Percentiles rank a stretch among this genome's conserved stretches.
These are phyloP conservation scores for Clinocottus analis DNA, from an alignment of 2,113 vertebrate genomes.

Conservation along the genomic window DNA sequence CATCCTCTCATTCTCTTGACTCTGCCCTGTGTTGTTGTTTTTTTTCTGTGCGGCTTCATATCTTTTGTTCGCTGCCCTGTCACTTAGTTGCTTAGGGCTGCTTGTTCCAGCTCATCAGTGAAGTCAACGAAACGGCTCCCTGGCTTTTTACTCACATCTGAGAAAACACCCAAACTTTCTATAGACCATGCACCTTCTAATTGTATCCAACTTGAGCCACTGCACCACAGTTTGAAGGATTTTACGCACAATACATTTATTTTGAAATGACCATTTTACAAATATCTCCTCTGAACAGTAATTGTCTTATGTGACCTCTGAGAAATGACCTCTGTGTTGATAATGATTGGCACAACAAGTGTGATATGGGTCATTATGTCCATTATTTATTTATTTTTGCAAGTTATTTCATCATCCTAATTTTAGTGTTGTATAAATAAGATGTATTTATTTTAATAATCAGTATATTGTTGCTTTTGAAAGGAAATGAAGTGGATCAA, in stretches of 20 bases:
- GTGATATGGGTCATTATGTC: too few relatives aligned
- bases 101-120: conserved; percentile 58
- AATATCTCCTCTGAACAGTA: background rate
- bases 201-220: background rate
- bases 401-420: background rate
- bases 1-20: conserved; percentile 37
- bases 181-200: conserved; percentile 1
- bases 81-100: conserved; percentile 56
- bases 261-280: background rate
- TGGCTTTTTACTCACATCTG: conserved; percentile 30
- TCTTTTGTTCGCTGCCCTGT: conserved; percentile 47
- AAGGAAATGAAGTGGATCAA: background rate
- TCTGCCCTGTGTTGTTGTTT: conserved; percentile 26
- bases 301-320: background rate
- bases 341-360: too few relatives aligned
- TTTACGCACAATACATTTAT: background rate
- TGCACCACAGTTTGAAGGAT: background rate
- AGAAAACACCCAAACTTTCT: conserved; percentile 38
- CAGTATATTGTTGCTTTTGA: background rate
- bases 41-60: conserved; percentile 29
- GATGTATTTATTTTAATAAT: background rate
- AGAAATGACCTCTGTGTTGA: too few relatives aligned
- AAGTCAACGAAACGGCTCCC: conserved; percentile 42
- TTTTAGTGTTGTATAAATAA: background rate
- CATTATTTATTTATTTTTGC: too few relatives aligned